Base-by-base conservation (phyloP, 2,113 vertebrate genomes). In the Zosterops borbonicus region DNA sequence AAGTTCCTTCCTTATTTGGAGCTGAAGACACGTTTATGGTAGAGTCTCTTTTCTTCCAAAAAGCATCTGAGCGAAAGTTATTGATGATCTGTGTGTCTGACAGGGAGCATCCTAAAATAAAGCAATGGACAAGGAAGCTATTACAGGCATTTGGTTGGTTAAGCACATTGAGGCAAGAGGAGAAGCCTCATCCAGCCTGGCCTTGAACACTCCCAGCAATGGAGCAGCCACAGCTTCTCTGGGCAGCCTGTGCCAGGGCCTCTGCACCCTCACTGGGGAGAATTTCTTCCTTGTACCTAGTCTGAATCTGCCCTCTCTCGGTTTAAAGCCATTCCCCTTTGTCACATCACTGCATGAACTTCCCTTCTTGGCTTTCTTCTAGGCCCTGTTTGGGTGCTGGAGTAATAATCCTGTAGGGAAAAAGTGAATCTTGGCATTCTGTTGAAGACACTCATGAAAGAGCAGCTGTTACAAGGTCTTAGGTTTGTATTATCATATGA, bases 91-190 rank as follows among this genome's bases (percentile, higher is more conserved):
- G 4, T 42, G 22, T 92, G 31, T 82, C 42, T 75, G 56, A 59
- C 41, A 37, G 75, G 20, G 25, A 88, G 27, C 39, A 56, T 56
- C 35, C 65, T 93, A 19, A 79, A 83, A 69, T 29, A 50, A 64
- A 86, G 22, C 47, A 59, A 12, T 0, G 0, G 46, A 46, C 9
- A 19, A 78, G 47, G 62, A 59, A n/a, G 28, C 3, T 15, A 2
- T 74, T 47, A 13, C 2, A 55, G 70, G 11, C 37, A 44, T 84
- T 82, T 71, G 17, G 8, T 25, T 94, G 73, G 53, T 62, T 37
- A n/a, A 56, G n/a, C 29, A 44, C 14, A 13, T 35, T 23, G 46
- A 55, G 29, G 19, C 17, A 37, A 23, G 39, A 77, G 44, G 23
- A 20, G 70, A 47, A 88, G 10, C 29, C 41, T 29, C 41, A 25